Conservation (phyloP, 2,888 invertebrate genomes). For the Julus scanicus region DNA sequence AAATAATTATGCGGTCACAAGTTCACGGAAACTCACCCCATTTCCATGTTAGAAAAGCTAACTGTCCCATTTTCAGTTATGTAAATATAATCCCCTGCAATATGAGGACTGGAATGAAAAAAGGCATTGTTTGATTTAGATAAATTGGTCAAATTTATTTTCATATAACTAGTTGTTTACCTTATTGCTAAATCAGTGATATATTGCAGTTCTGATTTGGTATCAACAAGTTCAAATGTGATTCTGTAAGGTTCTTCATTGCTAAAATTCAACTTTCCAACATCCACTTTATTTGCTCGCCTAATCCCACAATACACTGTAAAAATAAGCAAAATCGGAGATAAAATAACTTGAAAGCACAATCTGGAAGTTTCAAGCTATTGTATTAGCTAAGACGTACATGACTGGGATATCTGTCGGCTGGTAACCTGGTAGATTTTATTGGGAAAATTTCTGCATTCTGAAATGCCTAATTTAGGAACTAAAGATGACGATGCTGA, state of each 20-base stretch:
- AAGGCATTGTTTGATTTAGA: neutral
- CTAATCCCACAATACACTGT: slow-evolving; percentile 41
- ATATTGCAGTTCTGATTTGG: neutral
- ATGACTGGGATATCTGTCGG: neutral
- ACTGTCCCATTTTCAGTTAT: slow-evolving; percentile 4
- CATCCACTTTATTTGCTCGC: neutral
- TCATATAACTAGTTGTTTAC: no score
- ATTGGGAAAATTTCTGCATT: neutral
- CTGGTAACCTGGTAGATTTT: slow-evolving; percentile 9
- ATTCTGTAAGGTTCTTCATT: neutral
- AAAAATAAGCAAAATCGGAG: neutral
- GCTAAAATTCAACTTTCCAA: slow-evolving; percentile 10
- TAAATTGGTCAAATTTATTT: no score
- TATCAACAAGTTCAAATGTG: neutral
- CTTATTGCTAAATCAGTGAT: slow-evolving; percentile 40
- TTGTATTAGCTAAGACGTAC: neutral
- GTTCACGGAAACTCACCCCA: neutral
- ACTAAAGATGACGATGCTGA: neutral
- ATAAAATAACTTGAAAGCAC: neutral
- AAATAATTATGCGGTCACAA: no score
- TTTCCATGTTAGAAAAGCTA: slow-evolving; percentile 11
- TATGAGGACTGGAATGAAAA: slow-evolving; percentile 11
- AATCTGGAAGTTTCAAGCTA: neutral
- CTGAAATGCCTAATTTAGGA: neutral
- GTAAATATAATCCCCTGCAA: slow-evolving; percentile 41